Evolutionary conservation across 1,140 invertebrate genomes (phyloP), one percentile per base, ranked within the genome.

Genomic region (Cryptotermes secundus): DNA sequence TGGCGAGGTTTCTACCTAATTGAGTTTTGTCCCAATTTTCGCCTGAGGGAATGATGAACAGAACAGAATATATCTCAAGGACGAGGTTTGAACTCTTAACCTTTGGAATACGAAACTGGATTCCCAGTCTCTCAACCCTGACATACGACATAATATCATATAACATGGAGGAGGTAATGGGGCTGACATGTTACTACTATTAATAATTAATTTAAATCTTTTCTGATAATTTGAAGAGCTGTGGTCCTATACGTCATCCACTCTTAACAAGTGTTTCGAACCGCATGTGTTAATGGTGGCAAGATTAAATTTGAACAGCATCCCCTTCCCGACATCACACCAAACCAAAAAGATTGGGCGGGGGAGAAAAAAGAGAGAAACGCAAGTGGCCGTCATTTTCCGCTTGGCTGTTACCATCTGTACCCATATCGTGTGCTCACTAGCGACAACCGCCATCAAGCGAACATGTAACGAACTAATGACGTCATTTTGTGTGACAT

Each of bases 391-490:
- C 26, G 59, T 72, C 59, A 72, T 72, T 72, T 72, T 26, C 59
- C n/a, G 59, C 31, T 26, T 14, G 3, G 45, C 22, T 19, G 45
- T 49, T 49, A 49, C 45, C 59, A 72, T 72, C 59, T 72, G 59
- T 14, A 72, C 31, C 59, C 59, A 26, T n/a, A 72, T 72, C 59
- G 59, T n/a, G 26, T 7, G 26, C 59, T 72, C n/a, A 49, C 45
- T 49, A 49, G 45, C 45, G 45, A 49, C 45, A 31, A 31, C 59
- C n/a, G 59, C 59, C 59, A 65, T 65, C 59, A 65, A 65, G 59
- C 19, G 59, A 65, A n/a, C 59, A 65, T 65, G 59, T 65, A 65
- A 65, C 59, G 59, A 65, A 65, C 59, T 72, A 72, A 72, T 72
- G 59, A 72, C 59, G 59, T 72, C 59, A 72, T 72, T 72, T 72